These are phyloP conservation scores for Hypselothyrea guttata DNA, from an alignment of 2,888 invertebrate species.

Conservation along the genomic window DNA sequence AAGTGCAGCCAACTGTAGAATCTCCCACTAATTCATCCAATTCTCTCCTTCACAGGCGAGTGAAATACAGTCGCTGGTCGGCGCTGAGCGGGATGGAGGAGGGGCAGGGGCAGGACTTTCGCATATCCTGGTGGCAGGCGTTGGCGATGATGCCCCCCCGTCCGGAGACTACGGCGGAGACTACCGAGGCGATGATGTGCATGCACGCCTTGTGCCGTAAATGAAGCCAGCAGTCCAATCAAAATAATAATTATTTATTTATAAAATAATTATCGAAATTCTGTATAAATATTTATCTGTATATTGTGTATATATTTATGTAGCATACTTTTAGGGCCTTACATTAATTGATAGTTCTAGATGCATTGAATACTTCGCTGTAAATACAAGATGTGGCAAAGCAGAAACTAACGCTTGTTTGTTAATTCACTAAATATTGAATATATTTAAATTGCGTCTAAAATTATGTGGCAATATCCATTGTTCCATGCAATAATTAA, in stretches of 20 bases:
- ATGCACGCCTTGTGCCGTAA: slow-evolving; percentile 78
- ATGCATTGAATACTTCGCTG: too few relatives aligned
- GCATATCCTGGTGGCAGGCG: slow-evolving; percentile 58
- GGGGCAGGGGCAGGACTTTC: slow-evolving; percentile 27
- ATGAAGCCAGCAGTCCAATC: slow-evolving; percentile 18
- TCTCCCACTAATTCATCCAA: not conserved
- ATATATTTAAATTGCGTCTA: too few relatives aligned
- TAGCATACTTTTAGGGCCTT: slow-evolving; percentile 12
- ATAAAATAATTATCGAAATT: not conserved
- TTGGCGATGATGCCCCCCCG: slow-evolving; percentile 64
- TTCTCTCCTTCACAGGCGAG: slow-evolving; percentile 38
- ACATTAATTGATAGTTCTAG: not conserved
- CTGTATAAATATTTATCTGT: slow-evolving; percentile 3
- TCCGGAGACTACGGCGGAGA: slow-evolving; percentile 59
- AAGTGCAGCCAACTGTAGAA: not conserved
- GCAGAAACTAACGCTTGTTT: too few relatives aligned
- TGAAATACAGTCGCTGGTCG: slow-evolving; percentile 57
- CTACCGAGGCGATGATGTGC: slow-evolving; percentile 73
- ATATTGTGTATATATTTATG: not conserved
- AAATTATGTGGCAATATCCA: too few relatives aligned
- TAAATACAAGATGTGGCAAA: too few relatives aligned
- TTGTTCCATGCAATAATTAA: too few relatives aligned
- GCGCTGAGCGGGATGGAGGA: too few relatives aligned
- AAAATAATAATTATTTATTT: too few relatives aligned
- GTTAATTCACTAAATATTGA: too few relatives aligned